Base-by-base conservation (phyloP, 2,888 invertebrate species). In the Allolobophora icterica region DNA sequence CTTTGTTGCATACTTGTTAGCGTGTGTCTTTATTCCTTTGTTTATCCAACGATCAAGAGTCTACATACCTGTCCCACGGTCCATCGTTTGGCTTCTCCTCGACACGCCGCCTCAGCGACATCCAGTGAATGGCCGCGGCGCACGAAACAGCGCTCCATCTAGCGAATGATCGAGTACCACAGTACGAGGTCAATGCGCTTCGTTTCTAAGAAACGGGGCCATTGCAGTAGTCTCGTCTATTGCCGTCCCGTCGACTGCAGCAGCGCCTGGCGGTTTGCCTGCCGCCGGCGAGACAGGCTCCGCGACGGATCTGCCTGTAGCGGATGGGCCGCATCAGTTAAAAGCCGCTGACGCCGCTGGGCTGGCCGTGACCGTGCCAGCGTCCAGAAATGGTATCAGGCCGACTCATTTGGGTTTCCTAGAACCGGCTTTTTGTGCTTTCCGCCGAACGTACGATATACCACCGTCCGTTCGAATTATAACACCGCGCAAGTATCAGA, bases 101-200 rank as follows among this genome's bases (percentile, higher is more conserved):
- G n/a, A 30, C 30, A 71, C 30, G 71, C 71, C 30, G 71, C 13
- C 13, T 8, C 6, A 71, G 71, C 71, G 30, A 30, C 71, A 71
- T 71, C 71, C n/a, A n/a, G 6, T 13, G 71, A 71, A 71, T 71
- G 71, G 8, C 71, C 1, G 30, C 71, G 30, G 8, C 71, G 4
- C 30, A 71, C 71, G n/a, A 13, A 6, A 30, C 30, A 71, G 8
- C 30, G 6, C 30, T 30, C 71, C 71, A 71, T 71, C 71, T 71
- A n/a, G 71, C 71, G 71, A 71, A 30, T 71, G 71, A 71, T 71
- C 71, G 30, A 71, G 71, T 8, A 71, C 71, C n/a, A n/a, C n/a
- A 71, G n/a, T 71, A n/a, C 71, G 71, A 71, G 71, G 71, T 71
- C 71, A 71, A n/a, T 71, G 71, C 11, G 71, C 71, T 71, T n/a